Evolutionary conservation across 2,113 vertebrate genomes (phyloP).

Genomic region (Otis tarda): DNA sequence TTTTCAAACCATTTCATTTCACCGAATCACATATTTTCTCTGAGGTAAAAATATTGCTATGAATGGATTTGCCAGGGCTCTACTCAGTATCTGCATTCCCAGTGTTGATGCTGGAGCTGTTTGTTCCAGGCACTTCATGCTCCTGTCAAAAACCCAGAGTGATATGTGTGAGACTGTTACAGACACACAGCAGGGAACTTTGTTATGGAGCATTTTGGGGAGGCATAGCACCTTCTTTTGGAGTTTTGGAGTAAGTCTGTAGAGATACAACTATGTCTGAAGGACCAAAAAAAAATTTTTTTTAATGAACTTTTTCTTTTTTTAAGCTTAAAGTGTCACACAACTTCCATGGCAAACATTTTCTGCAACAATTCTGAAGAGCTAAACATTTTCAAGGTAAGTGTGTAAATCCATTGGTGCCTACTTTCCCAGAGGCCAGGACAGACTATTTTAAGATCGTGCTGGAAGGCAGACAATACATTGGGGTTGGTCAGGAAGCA

Average conservation of each 20-base stretch:
- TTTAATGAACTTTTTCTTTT: neutral
- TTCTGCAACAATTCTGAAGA: neutral
- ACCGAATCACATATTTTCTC: neutral
- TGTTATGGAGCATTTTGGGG: neutral
- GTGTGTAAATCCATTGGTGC: neutral
- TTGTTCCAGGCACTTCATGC: neutral
- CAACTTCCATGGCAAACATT: neutral
- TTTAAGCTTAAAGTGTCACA: neutral
- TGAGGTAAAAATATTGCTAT: neutral
- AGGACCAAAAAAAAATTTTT: neutral
- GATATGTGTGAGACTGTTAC: neutral
- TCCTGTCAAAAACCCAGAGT: neutral
- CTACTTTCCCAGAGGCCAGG: neutral
- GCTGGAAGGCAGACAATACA: conserved; percentile 25
- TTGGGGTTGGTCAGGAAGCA: conserved; percentile 44
- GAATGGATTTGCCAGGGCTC: neutral
- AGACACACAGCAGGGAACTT: neutral
- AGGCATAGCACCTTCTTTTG: neutral
- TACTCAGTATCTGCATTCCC: neutral
- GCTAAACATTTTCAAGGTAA: neutral
- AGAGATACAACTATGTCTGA: neutral
- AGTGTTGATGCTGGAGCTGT: neutral
- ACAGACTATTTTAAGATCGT: conserved; percentile 25
- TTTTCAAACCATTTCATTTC: neutral
- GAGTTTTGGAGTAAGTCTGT: neutral